Base-by-base conservation (phyloP, 2,797 vertebrate genomes). In the Neopelma chrysocephalum region DNA sequence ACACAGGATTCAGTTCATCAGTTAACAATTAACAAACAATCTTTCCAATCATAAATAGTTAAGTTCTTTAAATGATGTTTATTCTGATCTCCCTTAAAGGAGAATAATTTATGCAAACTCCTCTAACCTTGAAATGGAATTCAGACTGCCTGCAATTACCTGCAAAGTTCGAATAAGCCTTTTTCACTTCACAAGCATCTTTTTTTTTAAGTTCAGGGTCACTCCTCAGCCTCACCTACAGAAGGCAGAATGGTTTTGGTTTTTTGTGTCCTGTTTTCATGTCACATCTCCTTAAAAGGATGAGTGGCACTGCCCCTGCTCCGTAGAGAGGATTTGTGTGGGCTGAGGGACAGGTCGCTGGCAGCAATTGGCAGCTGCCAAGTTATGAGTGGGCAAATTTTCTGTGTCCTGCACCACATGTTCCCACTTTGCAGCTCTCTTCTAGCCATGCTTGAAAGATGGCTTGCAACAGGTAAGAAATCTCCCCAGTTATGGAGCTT, bases 41-140 rank as follows among this genome's bases (percentile, higher is more conserved):
- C 42, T 95, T 92, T 91, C 92, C 60, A 85, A 34, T 90, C 94
- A 82, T 61, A 89, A 88, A 90, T 72, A 61, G 43, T 76, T 36
- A 70, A 48, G 29, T 75, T 93, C 57, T 91, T 31, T 82, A 72
- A 71, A 90, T 66, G 7, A 71, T 90, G 57, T 82, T 94, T 89
- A 90, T 86, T 94, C 70, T 76, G 14, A 60, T 83, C 47, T 66
- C 60, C 89, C 20, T 50, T 79, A 69, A 19, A 82, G 25, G 11
- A 50, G 16, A 85, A 71, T 80, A 4, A 23, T 82, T 94, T 80
- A 65, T 90, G 42, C 64, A 89, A 88, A 71, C 54, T 65, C 32
- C 36, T 86, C 26, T 71, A 70, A 83, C 92, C 78, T 94, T 90
- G 86, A 75, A 51, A 80, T 34, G 19, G 58, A 94, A 81, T 75